A percentile compares a stretch with the other conserved stretches of the same genome.
phyloP scores from a whole-genome alignment of 1,140 invertebrate species.

The Cydia splendana region DNA sequence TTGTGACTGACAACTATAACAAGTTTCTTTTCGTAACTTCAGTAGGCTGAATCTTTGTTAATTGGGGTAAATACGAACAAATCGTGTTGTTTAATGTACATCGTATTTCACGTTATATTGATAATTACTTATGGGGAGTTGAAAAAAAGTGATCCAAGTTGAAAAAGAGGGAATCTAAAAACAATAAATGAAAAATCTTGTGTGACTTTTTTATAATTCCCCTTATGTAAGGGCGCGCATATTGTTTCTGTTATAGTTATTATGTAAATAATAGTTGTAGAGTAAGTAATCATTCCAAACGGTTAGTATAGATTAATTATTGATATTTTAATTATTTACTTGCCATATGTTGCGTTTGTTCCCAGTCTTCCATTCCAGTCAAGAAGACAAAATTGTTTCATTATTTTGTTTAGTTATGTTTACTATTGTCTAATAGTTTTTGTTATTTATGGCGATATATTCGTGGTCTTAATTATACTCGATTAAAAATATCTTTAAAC shows the following conservation, averaged over 20 bases:
- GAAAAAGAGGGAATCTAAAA: not conserved
- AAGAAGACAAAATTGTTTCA: conserved; percentile 57
- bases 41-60: not conserved
- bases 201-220: not conserved
- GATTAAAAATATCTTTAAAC: conserved; percentile 3
- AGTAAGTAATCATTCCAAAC: conserved; percentile 70
- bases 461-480: conserved; percentile 16
- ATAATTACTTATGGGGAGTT: not conserved
- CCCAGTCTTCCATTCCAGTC: conserved; percentile 59
- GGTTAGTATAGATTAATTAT: conserved; percentile 64
- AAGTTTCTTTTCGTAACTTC: not conserved
- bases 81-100: not conserved
- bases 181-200: not conserved
- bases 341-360: conserved; percentile 73
- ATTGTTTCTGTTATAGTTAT: conserved; percentile 64
- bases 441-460: conserved; percentile 45
- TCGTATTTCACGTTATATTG: not conserved
- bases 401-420: conserved; percentile 73
- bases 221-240: not conserved
- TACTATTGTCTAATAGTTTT: conserved; percentile 60
- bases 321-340: conserved; percentile 72
- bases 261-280: conserved; percentile 66
- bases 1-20: not conserved
- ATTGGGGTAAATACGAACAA: not conserved
- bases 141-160: not conserved